Percentiles rank a stretch among this genome's conserved stretches.
These are phyloP conservation scores for Chloroclysta siterata DNA, from an alignment of 2,888 invertebrate species.

Conservation along the genomic window DNA sequence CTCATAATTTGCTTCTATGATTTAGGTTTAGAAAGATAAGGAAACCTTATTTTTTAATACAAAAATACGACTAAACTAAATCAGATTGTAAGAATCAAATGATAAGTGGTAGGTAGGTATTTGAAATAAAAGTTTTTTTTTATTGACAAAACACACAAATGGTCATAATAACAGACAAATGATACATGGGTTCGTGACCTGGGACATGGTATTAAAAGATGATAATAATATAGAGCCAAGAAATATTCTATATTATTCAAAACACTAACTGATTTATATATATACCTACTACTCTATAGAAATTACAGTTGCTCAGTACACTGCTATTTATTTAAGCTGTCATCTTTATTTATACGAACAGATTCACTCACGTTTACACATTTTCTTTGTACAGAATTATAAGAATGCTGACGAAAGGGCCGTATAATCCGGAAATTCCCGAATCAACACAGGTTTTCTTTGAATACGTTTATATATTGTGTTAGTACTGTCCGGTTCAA, in stretches of 20 bases:
- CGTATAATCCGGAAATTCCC: constrained; percentile 64
- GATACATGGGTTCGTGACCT: no score
- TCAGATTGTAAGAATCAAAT: no score
- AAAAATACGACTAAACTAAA: no score
- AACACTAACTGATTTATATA: background rate
- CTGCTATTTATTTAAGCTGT: constrained; percentile 7
- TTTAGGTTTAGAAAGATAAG: background rate
- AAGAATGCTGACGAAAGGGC: constrained; percentile 73
- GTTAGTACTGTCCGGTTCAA: constrained; percentile 21
- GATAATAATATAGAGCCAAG: no score
- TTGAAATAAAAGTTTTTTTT: no score
- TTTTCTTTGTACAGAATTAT: constrained; percentile 75
- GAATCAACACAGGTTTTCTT: constrained; percentile 64
- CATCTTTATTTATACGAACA: constrained; percentile 24
- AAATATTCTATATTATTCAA: background rate
- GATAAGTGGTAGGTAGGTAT: no score
- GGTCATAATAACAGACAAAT: no score
- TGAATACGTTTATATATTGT: constrained; percentile 32
- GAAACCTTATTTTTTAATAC: background rate
- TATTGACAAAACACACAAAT: no score
- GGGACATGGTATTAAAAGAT: no score
- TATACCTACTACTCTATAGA: no score
- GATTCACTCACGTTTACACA: constrained; percentile 28
- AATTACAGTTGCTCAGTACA: background rate
- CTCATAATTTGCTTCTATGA: background rate